Base-by-base conservation (phyloP, 1,140 invertebrate genomes). In the Rhopalosiphum maidis region DNA sequence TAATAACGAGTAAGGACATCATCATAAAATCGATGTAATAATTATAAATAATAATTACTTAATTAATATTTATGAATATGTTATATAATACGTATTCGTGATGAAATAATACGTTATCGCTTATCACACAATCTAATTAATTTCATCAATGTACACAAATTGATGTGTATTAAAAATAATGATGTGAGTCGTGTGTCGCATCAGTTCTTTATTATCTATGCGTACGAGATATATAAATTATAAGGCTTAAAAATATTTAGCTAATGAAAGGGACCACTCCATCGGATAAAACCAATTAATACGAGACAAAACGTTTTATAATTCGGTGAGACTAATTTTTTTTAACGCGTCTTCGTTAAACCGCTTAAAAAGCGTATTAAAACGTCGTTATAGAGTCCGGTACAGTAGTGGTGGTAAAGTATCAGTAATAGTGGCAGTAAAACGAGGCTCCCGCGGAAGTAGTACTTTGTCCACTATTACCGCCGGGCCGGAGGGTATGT, bases 401-500 rank as follows among this genome's bases (percentile, higher is more conserved):
- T n/a, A 68, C 18, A 60, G 60, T n/a, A 60, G 60, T n/a, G 11
- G 30, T n/a, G 30, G 15, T 35, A 55, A 25, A 25, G 23, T 25
- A 23, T 9, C 9, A n/a, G 15, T 77, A n/a, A 35, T 18, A n/a
- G 60, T 18, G 15, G 60, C 30, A n/a, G 60, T 77, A n/a, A 15
- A 35, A 77, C 60, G 60, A 18, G 3, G 3, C 30, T 77, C 60
- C n/a, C 22, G 35, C 37, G 37, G n/a, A 37, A 83, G 37, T 41
- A 41, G 82, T 83, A 37, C n/a, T 83, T 83, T 83, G 82, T 83
- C 82, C 82, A 83, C 82, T 83, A 83, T 83, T 83, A 83, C 18
- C 22, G 18, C 21, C 18, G 41, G 83, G 8, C 21, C 30, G 4
- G 85, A 43, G 85, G 41, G 41, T 11, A 43, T 1, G 85, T 87